Percentiles rank a stretch among this genome's conserved stretches.
Evolutionary conservation across 1,140 invertebrate species (phyloP).

Genomic region (Onthophagus taurus): DNA sequence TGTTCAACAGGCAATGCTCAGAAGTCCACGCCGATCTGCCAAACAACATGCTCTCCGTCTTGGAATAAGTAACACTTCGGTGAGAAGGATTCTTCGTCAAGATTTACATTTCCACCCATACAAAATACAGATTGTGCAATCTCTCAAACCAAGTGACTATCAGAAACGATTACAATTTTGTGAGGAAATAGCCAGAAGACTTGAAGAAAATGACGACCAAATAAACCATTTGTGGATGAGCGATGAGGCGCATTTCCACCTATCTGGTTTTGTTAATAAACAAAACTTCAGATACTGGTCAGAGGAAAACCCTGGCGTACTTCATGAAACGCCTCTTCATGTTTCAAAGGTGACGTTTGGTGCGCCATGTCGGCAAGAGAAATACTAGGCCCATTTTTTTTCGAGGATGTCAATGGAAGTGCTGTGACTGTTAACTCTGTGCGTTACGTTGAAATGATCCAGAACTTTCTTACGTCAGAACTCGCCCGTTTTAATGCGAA

Average conservation of each 20-base stretch:
- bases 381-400: constrained; percentile 1
- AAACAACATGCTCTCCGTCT: neutral
- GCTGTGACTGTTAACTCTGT: neutral
- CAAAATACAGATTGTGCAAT: constrained; percentile 2
- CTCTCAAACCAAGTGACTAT: neutral
- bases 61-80: neutral
- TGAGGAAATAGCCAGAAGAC: neutral
- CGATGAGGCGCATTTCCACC: constrained; percentile 3
- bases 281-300: constrained; percentile 14
- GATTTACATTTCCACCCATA: constrained; percentile 1
- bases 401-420: neutral
- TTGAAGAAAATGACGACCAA: neutral
- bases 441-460: constrained; percentile 1
- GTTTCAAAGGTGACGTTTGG: constrained; percentile 17
- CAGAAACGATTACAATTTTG: neutral
- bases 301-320: constrained; percentile 9
- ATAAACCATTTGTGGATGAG: constrained; percentile 8
- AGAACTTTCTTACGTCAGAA: neutral
- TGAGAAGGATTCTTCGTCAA: neutral
- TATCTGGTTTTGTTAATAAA: constrained; percentile 4
- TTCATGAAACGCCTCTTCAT: constrained; percentile 15
- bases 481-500: too few relatives aligned
- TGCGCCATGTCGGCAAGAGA: too few relatives aligned
- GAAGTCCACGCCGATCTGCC: constrained; percentile 11
- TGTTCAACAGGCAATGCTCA: constrained; percentile 7